Evolutionary conservation across 2,113 vertebrate genomes (phyloP).

Genomic region (Epinephelus moara): DNA sequence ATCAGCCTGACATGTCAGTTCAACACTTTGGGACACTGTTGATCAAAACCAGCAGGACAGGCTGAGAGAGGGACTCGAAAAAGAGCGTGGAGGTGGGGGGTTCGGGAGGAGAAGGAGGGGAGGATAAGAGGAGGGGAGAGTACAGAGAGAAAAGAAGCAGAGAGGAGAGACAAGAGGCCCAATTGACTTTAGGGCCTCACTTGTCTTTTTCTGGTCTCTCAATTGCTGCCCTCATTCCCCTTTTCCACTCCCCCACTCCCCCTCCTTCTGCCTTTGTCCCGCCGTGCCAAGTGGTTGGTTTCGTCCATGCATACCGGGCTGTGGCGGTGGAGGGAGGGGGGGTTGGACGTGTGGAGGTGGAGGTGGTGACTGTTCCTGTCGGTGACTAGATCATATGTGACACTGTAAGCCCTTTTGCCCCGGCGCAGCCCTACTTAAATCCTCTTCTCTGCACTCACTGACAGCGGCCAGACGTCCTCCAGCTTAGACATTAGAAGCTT

Average conservation of each 20-base stretch:
- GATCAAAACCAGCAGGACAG: conserved; percentile 27
- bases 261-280: conserved; percentile 1
- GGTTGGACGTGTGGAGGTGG: conserved; percentile 59
- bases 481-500: conserved; percentile 32
- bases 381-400: conserved; percentile 80
- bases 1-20: not conserved
- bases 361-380: conserved; percentile 83
- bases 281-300: conserved; percentile 61
- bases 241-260: conserved; percentile 39
- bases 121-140: conserved; percentile 37
- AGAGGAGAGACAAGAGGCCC: conserved; percentile 53
- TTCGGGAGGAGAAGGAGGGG: not conserved
- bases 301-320: conserved; percentile 34
- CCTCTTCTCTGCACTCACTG: conserved; percentile 65
- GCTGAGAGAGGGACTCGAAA: conserved; percentile 27
- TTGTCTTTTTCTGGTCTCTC: conserved; percentile 64
- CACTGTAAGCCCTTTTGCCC: conserved; percentile 76
- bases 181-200: conserved; percentile 67
- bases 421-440: conserved; percentile 68
- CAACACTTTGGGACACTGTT: not conserved
- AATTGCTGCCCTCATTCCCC: conserved; percentile 55
- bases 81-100: not conserved
- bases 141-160: conserved; percentile 26
- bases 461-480: conserved; percentile 65
- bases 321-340: not conserved